These are phyloP conservation scores for Noctuana brunneofusca DNA, from an alignment of 2,888 invertebrate species.

Conservation along the genomic window DNA sequence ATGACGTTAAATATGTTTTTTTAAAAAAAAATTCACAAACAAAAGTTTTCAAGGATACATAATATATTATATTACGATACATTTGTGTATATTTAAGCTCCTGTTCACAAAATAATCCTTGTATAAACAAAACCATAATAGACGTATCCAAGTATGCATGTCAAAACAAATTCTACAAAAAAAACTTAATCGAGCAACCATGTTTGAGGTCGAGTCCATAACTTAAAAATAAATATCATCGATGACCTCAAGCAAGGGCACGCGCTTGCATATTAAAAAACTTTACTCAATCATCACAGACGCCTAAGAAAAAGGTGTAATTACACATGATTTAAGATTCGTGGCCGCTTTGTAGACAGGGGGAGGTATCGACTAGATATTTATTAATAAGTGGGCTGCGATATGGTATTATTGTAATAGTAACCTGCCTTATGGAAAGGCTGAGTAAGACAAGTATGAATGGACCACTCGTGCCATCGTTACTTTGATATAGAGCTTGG, in stretches of 20 bases:
- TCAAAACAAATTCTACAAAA: background rate
- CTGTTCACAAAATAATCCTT: too few species aligned
- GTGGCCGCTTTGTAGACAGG: conserved; percentile 63
- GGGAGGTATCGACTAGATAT: conserved; percentile 57
- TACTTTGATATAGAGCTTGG: conserved; percentile 38
- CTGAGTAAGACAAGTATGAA: conserved; percentile 53
- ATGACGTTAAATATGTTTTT: too few species aligned
- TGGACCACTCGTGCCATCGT: conserved; percentile 47
- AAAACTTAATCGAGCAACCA: conserved; percentile 1
- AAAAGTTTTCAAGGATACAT: too few species aligned
- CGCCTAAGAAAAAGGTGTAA: conserved; percentile 59
- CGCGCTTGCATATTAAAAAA: conserved; percentile 38
- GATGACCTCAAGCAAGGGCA: conserved; percentile 16
- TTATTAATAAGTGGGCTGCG: conserved; percentile 72
- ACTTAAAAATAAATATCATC: conserved; percentile 14
- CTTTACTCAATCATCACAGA: conserved; percentile 66
- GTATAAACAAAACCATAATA: too few species aligned
- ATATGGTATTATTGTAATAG: conserved; percentile 71
- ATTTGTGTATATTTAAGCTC: too few species aligned
- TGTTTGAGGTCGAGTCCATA: conserved; percentile 8
- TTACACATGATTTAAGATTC: conserved; percentile 72
- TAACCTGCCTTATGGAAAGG: conserved; percentile 56
- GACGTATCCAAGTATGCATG: too few species aligned
- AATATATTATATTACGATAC: too few species aligned
- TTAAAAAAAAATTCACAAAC: too few species aligned